These are phyloP conservation scores for Australoheros scitulus DNA, from an alignment of 2,113 vertebrate genomes.

Conservation along the genomic window DNA sequence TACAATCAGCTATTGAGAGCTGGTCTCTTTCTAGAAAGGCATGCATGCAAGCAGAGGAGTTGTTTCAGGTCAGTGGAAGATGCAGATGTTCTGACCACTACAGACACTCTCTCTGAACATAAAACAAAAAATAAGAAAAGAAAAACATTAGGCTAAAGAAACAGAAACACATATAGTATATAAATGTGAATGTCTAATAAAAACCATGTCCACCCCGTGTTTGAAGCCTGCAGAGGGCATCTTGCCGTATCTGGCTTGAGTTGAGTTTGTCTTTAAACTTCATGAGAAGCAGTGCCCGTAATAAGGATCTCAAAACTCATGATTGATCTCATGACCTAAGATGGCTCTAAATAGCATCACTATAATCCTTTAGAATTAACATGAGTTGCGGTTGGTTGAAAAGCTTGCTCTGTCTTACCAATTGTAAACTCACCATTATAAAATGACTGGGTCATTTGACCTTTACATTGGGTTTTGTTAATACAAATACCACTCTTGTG, in stretches of 20 bases:
- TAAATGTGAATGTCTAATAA: neutral
- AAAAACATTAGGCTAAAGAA: neutral
- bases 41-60: conserved; percentile 27
- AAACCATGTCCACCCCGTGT: neutral
- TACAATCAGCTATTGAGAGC: conserved; percentile 61
- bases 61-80: conserved; percentile 50
- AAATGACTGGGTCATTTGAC: neutral
- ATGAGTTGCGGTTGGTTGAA: neutral
- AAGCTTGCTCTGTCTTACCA: neutral
- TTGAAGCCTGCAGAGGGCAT: neutral
- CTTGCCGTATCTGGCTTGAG: neutral
- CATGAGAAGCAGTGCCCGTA: neutral
- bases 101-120: conserved; percentile 12
- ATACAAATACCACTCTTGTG: neutral
- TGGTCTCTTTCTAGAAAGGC: conserved; percentile 38
- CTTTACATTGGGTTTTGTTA: neutral
- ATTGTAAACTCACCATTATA: neutral
- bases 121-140: neutral
- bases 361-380: neutral
- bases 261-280: conserved; percentile 20
- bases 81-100: conserved; percentile 39
- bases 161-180: neutral
- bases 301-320: neutral
- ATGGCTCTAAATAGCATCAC: neutral
- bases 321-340: conserved; percentile 35